Conservation (phyloP, 2,888 invertebrate species). For the Spilosoma lubricipeda region DNA sequence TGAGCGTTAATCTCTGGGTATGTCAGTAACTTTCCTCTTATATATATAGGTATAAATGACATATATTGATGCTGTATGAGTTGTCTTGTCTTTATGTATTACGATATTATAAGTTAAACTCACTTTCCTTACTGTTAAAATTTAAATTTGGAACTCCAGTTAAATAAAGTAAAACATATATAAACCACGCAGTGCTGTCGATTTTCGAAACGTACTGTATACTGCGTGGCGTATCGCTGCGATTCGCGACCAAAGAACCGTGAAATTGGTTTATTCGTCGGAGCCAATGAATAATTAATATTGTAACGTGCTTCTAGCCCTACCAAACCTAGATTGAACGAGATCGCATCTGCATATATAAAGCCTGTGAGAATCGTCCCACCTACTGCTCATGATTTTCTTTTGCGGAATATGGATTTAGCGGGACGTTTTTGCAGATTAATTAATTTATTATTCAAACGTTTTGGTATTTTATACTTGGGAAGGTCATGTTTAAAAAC, state of each 20-base stretch:
- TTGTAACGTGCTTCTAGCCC: conserved; percentile 70
- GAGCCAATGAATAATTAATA: conserved; percentile 87
- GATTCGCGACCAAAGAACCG: conserved; percentile 84
- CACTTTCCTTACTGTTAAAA: neutral
- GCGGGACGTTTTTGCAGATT: neutral
- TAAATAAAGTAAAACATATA: neutral
- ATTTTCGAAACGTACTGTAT: conserved; percentile 62
- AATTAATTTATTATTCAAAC: neutral
- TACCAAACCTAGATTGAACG: conserved; percentile 67
- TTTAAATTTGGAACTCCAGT: neutral
- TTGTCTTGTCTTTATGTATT: neutral
- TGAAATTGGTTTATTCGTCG: conserved; percentile 86
- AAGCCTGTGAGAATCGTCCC: conserved; percentile 67
- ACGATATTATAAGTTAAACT: neutral
- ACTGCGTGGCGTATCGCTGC: conserved; percentile 65
- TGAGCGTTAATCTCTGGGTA: too few relatives aligned
- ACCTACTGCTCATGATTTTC: conserved; percentile 31
- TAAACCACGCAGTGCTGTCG: conserved; percentile 2
- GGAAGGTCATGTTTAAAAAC: neutral
- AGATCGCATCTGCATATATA: conserved; percentile 75
- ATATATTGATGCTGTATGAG: too few relatives aligned
- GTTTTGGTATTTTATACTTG: too few relatives aligned
- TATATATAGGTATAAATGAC: too few relatives aligned
- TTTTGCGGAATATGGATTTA: conserved; percentile 4
- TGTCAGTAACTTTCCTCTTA: too few relatives aligned